Percentiles rank a stretch among this genome's conserved stretches.
These are phyloP conservation scores for Hippoglossus stenolepis DNA, from an alignment of 2,113 vertebrate genomes.

Conservation along the genomic window DNA sequence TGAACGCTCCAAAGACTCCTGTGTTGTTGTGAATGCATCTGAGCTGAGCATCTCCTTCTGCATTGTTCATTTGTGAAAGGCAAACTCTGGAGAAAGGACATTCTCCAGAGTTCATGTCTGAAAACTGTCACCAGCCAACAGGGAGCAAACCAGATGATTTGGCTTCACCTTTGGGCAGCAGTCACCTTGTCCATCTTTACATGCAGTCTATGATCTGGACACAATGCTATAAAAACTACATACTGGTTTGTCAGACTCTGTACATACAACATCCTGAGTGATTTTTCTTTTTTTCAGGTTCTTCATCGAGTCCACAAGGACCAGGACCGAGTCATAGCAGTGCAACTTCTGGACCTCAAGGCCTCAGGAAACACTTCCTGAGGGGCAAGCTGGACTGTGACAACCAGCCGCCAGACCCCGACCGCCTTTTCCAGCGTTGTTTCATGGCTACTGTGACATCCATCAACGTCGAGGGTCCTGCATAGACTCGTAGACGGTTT, in stretches of 20 bases:
- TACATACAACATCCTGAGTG: background rate
- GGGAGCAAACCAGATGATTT: no score
- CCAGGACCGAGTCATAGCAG: constrained; percentile 51
- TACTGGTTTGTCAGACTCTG: background rate
- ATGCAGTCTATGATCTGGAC: no score
- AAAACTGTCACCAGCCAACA: no score
- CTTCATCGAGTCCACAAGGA: constrained; percentile 55
- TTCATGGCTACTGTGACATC: constrained; percentile 81
- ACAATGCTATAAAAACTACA: no score
- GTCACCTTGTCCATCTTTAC: no score
- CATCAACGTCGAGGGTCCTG: constrained; percentile 75
- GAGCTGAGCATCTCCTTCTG: no score
- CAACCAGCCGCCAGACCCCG: constrained; percentile 78
- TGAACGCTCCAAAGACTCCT: no score
- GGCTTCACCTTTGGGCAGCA: no score
- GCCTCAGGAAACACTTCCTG: constrained; percentile 77
- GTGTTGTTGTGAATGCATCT: no score
- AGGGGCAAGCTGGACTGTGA: constrained; percentile 81
- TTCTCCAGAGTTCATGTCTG: no score
- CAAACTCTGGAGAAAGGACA: no score
- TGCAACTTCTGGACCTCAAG: constrained; percentile 63
- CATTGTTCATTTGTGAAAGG: no score
- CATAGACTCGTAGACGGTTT: constrained; percentile 39
- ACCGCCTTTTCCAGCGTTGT: constrained; percentile 79
- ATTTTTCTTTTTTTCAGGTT: constrained; percentile 29